Evolutionary conservation across 2,113 vertebrate species (phyloP), one percentile per base, ranked within the genome.

Genomic region (Forbesichthys papilliferus): DNA sequence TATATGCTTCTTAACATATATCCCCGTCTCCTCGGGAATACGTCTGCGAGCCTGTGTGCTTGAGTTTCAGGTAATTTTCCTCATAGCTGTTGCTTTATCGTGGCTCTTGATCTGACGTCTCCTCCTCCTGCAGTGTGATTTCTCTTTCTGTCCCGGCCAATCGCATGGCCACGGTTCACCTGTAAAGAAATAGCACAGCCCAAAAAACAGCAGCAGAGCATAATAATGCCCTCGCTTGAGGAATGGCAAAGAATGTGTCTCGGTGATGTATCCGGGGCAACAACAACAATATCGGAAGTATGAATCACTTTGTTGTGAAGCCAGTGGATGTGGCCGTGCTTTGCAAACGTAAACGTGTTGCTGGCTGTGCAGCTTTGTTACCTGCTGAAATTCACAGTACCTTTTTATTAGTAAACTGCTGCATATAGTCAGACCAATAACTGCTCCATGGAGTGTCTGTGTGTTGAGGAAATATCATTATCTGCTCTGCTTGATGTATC

Each of bases 21-120:
- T 56, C 5, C 18, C 54, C 2, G 12, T 56, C 16, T 71, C 18
- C 48, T 36, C 64, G 48, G 57, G 61, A 67, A 73, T 64, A 69
- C 68, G 61, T 60, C 49, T 56, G 51, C 54, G 7, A 55, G 48
- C 42, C 16, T 67, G 68, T 27, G 78, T 27, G 78, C 71, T 74
- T 49, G 73, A 75, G 80, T 85, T 71, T 63, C 72, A 55, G 77
- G 86, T 86, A 79, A 84, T 87, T 90, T 87, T 77, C 83, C 61
- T 68, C 52, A 66, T 74, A 82, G 73, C 73, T 66, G 72, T 67
- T 81, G 79, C 78, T 86, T 87, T 85, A 88, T 88, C 85, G 82
- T 84, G 73, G 74, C 85, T 78, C 74, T 78, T 84, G 89, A 87
- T 90, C 87, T 74, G 84, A 91, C 90, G 90, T 87, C 82, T 75